Evolutionary conservation across 2,797 vertebrate genomes (phyloP), one percentile per base, ranked within the genome.

Genomic region (Diplodus sargus): DNA sequence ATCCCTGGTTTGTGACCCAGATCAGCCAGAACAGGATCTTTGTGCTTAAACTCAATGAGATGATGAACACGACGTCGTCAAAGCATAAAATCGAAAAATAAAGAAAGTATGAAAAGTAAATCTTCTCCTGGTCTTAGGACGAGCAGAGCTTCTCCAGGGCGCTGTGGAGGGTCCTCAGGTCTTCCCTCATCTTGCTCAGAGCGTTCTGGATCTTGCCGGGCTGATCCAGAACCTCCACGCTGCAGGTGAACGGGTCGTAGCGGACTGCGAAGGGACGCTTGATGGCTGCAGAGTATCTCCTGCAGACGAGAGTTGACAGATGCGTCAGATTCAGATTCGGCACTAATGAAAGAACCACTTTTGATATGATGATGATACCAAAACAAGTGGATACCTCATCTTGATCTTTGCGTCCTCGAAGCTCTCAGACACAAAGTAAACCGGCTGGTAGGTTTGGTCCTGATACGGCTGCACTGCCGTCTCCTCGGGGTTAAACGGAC

Each of bases 371-470:
- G 28, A 0, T 28, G 28, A 28, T 28, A 28, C 4, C 28, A 28
- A 2, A 28, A 28, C 28, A 28, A 28, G 28, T 28, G 28, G 28
- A 28, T 28, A 28, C 95, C 93, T 93, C 81, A 97, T 62, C 82
- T 96, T 96, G 30, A 80, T 82, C 87, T 96, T 97, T 83, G 95
- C 96, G 3, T 97, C 96, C 90, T 97, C 95, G 64, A 97, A 95
- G 90, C 94, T 97, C 83, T 98, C 95, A 16, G 97, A 95, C 76
- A 97, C 90, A 69, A 97, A 98, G 87, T 96, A 97, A 49, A 97
- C 86, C 0, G 95, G 91, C 87, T 97, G 97, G 91, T 95, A 97
- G 16, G 92, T 92, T 75, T 96, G 93, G 83, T 97, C 96, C 89
- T 97, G 95, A 70, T 96, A 97, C 0, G 94, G 92, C 76, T 96